Base-by-base conservation (phyloP, 2,888 invertebrate genomes). In the Eupithecia dodoneata region DNA sequence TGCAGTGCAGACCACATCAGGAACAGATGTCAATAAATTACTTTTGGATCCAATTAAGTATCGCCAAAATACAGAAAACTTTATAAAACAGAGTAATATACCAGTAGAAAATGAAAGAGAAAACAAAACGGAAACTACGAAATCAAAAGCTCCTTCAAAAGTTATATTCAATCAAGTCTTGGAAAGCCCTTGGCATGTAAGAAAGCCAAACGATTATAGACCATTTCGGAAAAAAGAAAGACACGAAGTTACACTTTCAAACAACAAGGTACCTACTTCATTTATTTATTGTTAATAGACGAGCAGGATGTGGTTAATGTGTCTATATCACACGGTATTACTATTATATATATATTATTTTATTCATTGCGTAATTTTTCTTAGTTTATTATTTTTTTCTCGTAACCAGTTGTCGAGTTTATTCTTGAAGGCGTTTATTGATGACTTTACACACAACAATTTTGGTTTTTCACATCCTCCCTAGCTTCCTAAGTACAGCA, bases 111-210 rank as follows among this genome's bases (percentile, higher is more conserved):
- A 70, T 77, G 71, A 63, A 66, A 76, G 42, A 67, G 59, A n/a
- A 63, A 59, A 47, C 9, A 78, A 71, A 72, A 78, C 63, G 9
- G 66, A n/a, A 45, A 71, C 55, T 10, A 72, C 73, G 2, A 78
- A 74, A 71, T 65, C 59, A 10, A 80, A 72, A 63, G 69, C 10
- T 9, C 66, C 79, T 18, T 4, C 80, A 52, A 81, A 76, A 76
- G 89, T 90, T 42, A 92, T 95, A 80, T 91, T 93, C 72, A 96
- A 96, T 85, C 92, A 95, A 83, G 95, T 96, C 30, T 84, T 96
- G 82, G 95, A 96, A n/a, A 95, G 93, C 85, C 96, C 96, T 13
- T 96, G 96, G 96, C 91, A 91, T 82, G 93, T 96, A 3, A 91
- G 94, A 66, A 85, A 89, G 71, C 92, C 94, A 13, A 86, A 86